Percentiles rank a stretch among this genome's conserved stretches.
These are phyloP conservation scores for Lontra canadensis DNA, from an alignment of 2,113 vertebrate genomes.

Conservation along the genomic window DNA sequence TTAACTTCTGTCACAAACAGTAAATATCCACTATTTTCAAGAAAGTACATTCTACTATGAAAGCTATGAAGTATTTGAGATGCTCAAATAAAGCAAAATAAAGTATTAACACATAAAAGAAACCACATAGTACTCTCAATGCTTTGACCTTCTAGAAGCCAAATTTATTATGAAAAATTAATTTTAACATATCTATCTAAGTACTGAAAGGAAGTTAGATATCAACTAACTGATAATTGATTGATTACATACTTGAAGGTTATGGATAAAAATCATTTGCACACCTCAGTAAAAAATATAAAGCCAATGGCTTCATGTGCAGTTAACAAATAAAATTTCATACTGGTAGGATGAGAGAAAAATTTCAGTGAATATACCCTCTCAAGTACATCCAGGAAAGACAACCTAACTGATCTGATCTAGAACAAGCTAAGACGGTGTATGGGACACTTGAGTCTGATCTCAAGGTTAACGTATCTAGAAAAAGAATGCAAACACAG, in stretches of 20 bases:
- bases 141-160: not conserved
- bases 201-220: not conserved
- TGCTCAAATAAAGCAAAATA: slow-evolving; percentile 27
- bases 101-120: not conserved
- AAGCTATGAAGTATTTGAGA: slow-evolving; percentile 7
- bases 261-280: not conserved
- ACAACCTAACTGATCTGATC: not conserved
- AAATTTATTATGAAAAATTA: slow-evolving; percentile 29
- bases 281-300: not conserved
- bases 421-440: not conserved
- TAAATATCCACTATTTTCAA: slow-evolving; percentile 42
- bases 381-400: not conserved
- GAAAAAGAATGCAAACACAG: not conserved
- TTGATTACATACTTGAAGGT: not conserved
- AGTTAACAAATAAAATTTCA: not conserved
- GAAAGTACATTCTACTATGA: not conserved
- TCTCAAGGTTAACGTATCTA: not conserved
- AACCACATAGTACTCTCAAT: not conserved
- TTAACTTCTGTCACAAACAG: slow-evolving; percentile 52
- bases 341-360: not conserved
- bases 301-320: not conserved
- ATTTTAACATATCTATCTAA: not conserved
- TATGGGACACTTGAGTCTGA: not conserved
- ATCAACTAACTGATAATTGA: not conserved
- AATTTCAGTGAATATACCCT: not conserved